A percentile compares a stretch with the other conserved stretches of the same genome.
Conservation (phyloP, 2,797 vertebrate genomes). For the Pseudochromis fuscus region DNA sequence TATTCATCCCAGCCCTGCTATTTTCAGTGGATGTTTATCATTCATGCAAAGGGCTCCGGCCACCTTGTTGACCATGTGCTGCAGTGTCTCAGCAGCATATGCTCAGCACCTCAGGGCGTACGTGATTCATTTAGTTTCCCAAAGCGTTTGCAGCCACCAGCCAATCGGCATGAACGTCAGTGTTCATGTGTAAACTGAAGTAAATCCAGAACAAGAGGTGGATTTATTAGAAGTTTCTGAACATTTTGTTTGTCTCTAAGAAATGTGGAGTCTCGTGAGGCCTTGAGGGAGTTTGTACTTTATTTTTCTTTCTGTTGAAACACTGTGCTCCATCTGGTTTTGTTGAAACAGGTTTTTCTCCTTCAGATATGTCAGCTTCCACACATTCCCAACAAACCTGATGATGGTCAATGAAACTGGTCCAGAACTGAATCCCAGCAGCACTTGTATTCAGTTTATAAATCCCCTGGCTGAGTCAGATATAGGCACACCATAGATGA, state of each 20-base stretch:
- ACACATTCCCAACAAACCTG: neutral
- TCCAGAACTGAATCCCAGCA: constrained; percentile 21
- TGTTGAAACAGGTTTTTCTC: neutral
- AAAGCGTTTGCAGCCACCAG: neutral
- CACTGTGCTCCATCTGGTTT: no score
- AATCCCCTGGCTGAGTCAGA: constrained; percentile 36
- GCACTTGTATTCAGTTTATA: constrained; percentile 6
- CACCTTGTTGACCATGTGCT: no score
- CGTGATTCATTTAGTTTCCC: neutral
- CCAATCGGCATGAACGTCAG: neutral
- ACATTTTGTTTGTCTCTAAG: neutral
- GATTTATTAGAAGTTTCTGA: no score
- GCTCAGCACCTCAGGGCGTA: no score
- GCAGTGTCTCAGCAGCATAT: no score
- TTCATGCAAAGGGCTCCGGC: no score
- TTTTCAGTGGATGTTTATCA: no score
- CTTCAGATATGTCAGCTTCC: neutral
- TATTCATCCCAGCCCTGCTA: no score
- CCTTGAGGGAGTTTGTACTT: neutral
- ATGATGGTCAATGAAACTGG: constrained; percentile 21
- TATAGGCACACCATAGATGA: constrained; percentile 46
- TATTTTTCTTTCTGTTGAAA: neutral
- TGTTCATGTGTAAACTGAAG: neutral
- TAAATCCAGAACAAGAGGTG: neutral
- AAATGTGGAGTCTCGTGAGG: neutral